Base-by-base conservation (phyloP, 2,113 vertebrate species). In the Microtus richardsoni region DNA sequence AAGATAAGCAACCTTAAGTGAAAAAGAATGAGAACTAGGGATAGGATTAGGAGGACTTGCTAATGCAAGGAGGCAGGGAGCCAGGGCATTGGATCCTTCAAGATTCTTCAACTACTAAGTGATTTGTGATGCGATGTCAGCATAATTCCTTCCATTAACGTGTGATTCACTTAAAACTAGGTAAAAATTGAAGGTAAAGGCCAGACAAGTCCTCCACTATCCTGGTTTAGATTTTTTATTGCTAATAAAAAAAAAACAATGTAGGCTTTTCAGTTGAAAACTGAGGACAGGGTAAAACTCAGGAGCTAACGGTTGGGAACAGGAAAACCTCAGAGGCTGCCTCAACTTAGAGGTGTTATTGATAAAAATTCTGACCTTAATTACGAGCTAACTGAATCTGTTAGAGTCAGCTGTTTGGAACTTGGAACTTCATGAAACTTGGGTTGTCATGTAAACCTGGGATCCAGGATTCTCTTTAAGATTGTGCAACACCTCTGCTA, bases 281-380 rank as follows among this genome's bases (percentile, higher is more conserved):
- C 19, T 44, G 78, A 30, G 11, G 21, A 85, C 64, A 88, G 26
- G 49, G 33, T 78, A 95, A 68, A 83, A 75, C 17, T 39, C 41
- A 52, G 2, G 58, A 93, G 66, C 70, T 58, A 41, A 33, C 28
- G 54, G 21, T 41, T 89, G 66, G 79, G 54, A 12, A 79, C 52
- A 93, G 7, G 47, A 68, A 33, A 47, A 84, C 47, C 4, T 91
- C 64, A 64, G 24, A 52, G 0, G 3, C 24, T 89, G 3, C n/a
- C 33, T 94, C 26, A n/a, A 49, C 58, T 47, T 41, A 91, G 73
- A 96, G 21, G 22, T 93, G 28, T 87, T 36, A 87, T 60, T 66
- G 58, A 52, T 58, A 75, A 89, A 88, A 83, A 26, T 84, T 83
- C 30, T 91, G n/a, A 21, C 47, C 44, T 94, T 87, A 66, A 66